Percentiles rank a stretch among this genome's conserved stretches.
These are phyloP conservation scores for Microvelia longipes DNA, from an alignment of 1,140 invertebrate genomes.

Conservation along the genomic window DNA sequence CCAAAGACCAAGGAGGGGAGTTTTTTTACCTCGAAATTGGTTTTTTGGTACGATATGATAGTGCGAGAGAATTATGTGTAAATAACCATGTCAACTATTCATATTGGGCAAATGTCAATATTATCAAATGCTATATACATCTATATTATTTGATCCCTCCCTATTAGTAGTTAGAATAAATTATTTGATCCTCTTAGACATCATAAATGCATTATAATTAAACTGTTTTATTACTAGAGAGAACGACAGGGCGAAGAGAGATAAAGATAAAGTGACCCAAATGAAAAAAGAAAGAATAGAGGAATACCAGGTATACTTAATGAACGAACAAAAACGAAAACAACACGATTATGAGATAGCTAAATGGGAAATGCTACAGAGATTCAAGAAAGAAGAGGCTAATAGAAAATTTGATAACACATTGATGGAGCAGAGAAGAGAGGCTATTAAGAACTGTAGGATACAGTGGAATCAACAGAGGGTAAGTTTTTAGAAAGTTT, in stretches of 20 bases:
- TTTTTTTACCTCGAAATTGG: too few species aligned
- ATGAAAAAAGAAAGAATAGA: conserved; percentile 13
- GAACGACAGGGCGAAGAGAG: conserved; percentile 6
- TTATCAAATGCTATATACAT: too few species aligned
- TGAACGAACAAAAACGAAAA: conserved; percentile 12
- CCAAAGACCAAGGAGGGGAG: too few species aligned
- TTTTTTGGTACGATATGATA: too few species aligned
- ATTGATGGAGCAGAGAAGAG: neutral
- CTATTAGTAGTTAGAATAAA: too few species aligned
- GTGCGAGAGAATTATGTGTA: too few species aligned
- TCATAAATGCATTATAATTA: too few species aligned
- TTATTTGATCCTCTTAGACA: too few species aligned
- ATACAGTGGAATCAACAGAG: neutral
- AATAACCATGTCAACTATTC: too few species aligned
- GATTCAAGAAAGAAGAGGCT: conserved; percentile 17
- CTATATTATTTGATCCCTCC: too few species aligned
- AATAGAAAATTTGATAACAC: conserved; percentile 9
- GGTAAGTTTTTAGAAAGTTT: conserved; percentile 5
- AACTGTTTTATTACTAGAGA: neutral
- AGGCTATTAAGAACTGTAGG: neutral
- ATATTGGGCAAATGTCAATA: too few species aligned
- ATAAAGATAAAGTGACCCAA: conserved; percentile 8
- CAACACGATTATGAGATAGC: conserved; percentile 13
- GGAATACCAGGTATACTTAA: conserved; percentile 10
- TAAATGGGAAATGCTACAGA: conserved; percentile 18